Evolutionary conservation across 2,797 vertebrate genomes (phyloP), one percentile per base, ranked within the genome.

Genomic region (Mionectes olivaceus): DNA sequence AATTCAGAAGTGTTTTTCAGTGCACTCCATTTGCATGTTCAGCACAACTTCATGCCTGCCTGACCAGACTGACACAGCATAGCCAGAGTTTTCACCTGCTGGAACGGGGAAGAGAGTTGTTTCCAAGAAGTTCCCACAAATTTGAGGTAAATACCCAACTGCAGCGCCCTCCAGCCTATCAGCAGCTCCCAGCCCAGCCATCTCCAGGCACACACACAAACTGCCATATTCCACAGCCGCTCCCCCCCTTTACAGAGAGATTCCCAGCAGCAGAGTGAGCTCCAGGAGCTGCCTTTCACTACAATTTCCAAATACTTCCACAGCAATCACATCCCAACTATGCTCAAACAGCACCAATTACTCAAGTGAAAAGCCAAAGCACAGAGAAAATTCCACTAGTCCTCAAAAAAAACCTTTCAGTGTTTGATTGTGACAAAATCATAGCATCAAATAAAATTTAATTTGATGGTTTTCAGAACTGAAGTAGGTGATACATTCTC

Each of bases 11-110:
- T 4, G 44, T 39, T 78, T 49, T 47, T 52, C 33, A 68, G 1
- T 1, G 5, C 11, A 4, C 15, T 61, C 55, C 37, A 25, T 0
- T 4, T n/a, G 12, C 50, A 59, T 0, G 4, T 10, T 22, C 16
- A 8, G 28, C 68, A 37, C 68, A 52, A 21, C 24, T 14, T 11
- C 0, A 47, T 4, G 2, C 3, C 33, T 12, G 44, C 24, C 74
- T 50, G 19, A 53, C n/a, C 17, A 30, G 28, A 52, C 28, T 30
- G 28, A 52, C 28, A 10, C 19, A 15, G 71, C 77, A 60, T 49
- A 82, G 64, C 44, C 79, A 50, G 50, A 65, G 80, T 24, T 57
- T 52, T 8, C 57, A 32, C 67, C 73, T 46, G 30, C 55, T 41
- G 19, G 52, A 71, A n/a, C 0, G 6, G 30, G 7, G 53, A 32